A percentile compares a stretch with the other conserved stretches of the same genome.
phyloP scores from a whole-genome alignment of 2,888 invertebrate genomes.

The Copidosoma aretas region DNA sequence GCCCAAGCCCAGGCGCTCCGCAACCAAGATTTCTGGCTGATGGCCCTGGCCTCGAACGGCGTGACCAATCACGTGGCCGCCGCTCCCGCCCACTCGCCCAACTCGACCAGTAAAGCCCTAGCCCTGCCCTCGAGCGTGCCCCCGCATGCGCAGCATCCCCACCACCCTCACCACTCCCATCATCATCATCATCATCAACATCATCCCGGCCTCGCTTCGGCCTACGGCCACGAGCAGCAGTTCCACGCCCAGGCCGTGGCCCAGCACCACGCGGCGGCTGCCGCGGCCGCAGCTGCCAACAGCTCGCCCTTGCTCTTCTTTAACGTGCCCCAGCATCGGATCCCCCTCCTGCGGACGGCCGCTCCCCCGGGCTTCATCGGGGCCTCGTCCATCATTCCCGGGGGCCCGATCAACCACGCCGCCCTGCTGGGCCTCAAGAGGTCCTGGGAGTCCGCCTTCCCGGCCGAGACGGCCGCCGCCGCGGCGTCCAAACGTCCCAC shows the following conservation, averaged over 20 bases:
- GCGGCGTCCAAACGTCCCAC: conserved; percentile 55
- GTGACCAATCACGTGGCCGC: conserved; percentile 47
- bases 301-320: conserved; percentile 58
- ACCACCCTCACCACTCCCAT: conserved; percentile 58
- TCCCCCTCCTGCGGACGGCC: conserved; percentile 34
- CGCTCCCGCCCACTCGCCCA: conserved; percentile 47
- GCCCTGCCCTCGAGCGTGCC: conserved; percentile 64
- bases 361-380: conserved; percentile 58
- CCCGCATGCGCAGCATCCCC: conserved; percentile 11
- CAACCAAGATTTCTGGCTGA: conserved; percentile 59
- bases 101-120: conserved; percentile 52
- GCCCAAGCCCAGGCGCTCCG: conserved; percentile 52
- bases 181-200: conserved; percentile 52
- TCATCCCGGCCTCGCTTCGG: conserved; percentile 47
- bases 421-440: conserved; percentile 69
- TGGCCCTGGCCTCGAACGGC: conserved; percentile 58
- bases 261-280: conserved; percentile 70
- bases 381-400: conserved; percentile 53
- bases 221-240: conserved; percentile 36
- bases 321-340: conserved; percentile 53
- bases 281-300: conserved; percentile 65
- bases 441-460: conserved; percentile 76
- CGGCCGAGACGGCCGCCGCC: conserved; percentile 60
- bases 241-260: conserved; percentile 36
- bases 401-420: conserved; percentile 57